Evolutionary conservation across 1,140 invertebrate species (phyloP), one percentile per base, ranked within the genome.

Genomic region (Solenopsis fugax): DNA sequence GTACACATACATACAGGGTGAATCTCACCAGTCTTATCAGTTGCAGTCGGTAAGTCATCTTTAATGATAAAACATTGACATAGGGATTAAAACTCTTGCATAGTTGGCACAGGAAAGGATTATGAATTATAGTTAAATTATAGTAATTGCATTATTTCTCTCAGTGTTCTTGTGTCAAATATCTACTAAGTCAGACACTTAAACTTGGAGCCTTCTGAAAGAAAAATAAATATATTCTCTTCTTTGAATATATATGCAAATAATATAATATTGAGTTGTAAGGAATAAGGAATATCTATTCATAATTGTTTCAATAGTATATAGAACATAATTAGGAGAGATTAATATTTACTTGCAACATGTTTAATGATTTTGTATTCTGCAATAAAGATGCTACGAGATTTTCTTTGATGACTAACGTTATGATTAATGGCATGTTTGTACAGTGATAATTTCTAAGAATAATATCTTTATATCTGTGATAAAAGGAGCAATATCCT

Each of bases 361-460:
- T 7, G 7, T 80, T 29, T 3, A n/a, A 7, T 67, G 10, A 69
- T 69, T 69, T 54, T 69, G 21, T 56, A 29, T 71, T 58, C 2
- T 34, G 18, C 45, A 56, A 81, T n/a, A 12, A 13, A 37, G 29
- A 37, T 29, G 5, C 2, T 48, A 12, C 50, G n/a, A 52, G n/a
- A 21, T 37, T 67, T 16, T 73, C 12, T 21, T 45, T 48, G 65
- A 58, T 62, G 18, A 65, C 13, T 52, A 52, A 65, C 12, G 54
- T 41, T 41, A 6, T 67, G 50, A 82, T 2, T 72, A 54, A 72
- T 18, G 10, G 1, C 13, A 6, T 73, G 12, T 82, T 58, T 73
- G 65, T 60, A 12, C 13, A 45, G 34, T 21, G 41, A 82, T 82
- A 58, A 34, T 18, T 48, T 54, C 5, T 4, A 6, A 54, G 21